A percentile compares a stretch with the other conserved stretches of the same genome.
These are phyloP conservation scores for Heliconius cydno DNA, from an alignment of 2,888 invertebrate genomes.

Conservation along the genomic window DNA sequence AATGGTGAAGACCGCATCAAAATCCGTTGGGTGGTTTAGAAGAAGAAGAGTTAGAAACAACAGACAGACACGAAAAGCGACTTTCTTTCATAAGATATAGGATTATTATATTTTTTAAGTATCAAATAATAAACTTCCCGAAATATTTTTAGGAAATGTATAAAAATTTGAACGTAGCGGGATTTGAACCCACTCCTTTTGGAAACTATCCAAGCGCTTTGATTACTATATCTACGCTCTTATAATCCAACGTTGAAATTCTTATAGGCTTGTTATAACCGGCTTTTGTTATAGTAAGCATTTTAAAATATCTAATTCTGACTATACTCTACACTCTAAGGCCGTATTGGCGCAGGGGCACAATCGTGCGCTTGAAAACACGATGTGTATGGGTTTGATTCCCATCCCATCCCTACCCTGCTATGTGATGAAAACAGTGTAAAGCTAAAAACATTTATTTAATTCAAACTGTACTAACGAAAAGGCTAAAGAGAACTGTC, in stretches of 20 bases:
- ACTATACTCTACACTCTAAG: too few relatives aligned
- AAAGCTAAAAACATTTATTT: too few relatives aligned
- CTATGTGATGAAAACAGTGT: too few relatives aligned
- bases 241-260: background rate
- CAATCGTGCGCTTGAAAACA: too few relatives aligned
- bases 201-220: background rate
- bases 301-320: background rate
- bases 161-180: background rate
- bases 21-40: too few relatives aligned
- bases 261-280: background rate
- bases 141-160: background rate
- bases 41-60: too few relatives aligned
- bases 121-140: background rate
- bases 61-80: too few relatives aligned
- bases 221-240: background rate
- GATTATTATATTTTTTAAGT: background rate
- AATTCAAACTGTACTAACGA: conserved; percentile 55
- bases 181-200: background rate
- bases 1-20: too few relatives aligned
- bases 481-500: conserved; percentile 58
- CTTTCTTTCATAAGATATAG: too few relatives aligned
- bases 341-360: too few relatives aligned
- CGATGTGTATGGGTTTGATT: too few relatives aligned
- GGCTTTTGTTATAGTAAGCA: background rate
- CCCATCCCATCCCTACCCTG: too few relatives aligned